phyloP scores from a whole-genome alignment of 2,888 invertebrate genomes.

The Caenorhabditis uteleia region DNA sequence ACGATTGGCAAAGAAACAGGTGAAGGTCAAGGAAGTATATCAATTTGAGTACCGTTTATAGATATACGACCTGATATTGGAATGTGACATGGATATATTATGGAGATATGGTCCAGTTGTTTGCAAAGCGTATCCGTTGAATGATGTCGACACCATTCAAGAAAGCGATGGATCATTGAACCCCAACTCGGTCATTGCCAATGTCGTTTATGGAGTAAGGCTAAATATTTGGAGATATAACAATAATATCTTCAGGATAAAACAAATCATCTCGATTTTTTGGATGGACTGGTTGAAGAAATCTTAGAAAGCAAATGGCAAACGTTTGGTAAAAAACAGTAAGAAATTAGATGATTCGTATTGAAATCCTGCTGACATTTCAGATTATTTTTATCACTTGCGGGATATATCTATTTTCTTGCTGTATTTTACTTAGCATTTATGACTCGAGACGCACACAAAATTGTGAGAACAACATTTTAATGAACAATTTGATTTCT shows the following conservation, averaged over 20 bases:
- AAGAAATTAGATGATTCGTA: neutral
- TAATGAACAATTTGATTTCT: neutral
- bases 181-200: conserved; percentile 89
- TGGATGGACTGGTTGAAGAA: conserved; percentile 92
- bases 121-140: conserved; percentile 83
- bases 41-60: conserved; percentile 47
- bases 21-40: neutral
- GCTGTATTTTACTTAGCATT: conserved; percentile 86
- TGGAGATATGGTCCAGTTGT: conserved; percentile 88
- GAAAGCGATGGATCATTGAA: conserved; percentile 87
- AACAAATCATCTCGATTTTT: conserved; percentile 88
- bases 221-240: neutral
- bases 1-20: conserved; percentile 59
- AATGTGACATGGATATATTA: conserved; percentile 92
- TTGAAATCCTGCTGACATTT: conserved; percentile 1
- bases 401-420: conserved; percentile 88
- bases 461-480: conserved; percentile 22
- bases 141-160: conserved; percentile 82
- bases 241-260: conserved; percentile 78
- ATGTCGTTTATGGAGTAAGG: conserved; percentile 89
- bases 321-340: conserved; percentile 81
- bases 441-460: conserved; percentile 76
- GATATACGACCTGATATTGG: conserved; percentile 94
- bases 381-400: conserved; percentile 76
- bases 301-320: conserved; percentile 97